Evolutionary conservation across 2,797 vertebrate species (phyloP), one percentile per base, ranked within the genome.

Genomic region (Anabas testudineus): DNA sequence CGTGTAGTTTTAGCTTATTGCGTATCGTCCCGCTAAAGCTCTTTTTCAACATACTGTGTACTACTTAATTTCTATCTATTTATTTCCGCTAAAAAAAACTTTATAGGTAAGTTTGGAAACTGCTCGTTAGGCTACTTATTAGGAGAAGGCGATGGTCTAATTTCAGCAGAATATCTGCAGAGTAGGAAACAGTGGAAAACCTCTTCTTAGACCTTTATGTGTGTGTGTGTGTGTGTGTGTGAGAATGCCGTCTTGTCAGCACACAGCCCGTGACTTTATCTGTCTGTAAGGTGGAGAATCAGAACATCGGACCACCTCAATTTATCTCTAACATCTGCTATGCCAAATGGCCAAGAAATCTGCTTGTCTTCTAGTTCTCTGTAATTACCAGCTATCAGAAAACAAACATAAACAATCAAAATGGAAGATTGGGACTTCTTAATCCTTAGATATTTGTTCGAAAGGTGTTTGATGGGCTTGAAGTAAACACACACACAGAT

Each of bases 231-330:
- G 15, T 41, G 39, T 4, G 16, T 42, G 39, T 69, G 28, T 56
- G 30, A 52, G 71, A 39, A 36, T 54, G 60, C 18, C 18, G 0
- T 67, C 34, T 52, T 71, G 62, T 56, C 8, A 9, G 53, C 70
- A 59, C 51, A 41, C 34, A 5, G 36, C 41, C 16, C 32, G 39
- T 59, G 58, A 65, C 71, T 65, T 42, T 57, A 63, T 67, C 61
- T 63, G 36, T 49, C 62, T 80, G 71, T 64, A 58, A 57, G 46
- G 56, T 54, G 57, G 42, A 32, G 47, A 67, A 76, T 73, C 73
- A 63, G 36, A 73, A 70, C 55, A 64, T 58, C 63, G 69, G 41
- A 69, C 21, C 39, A 24, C 32, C 78, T 74, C 18, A 70, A 79
- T 82, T 74, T 47, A 58, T 39, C 63, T 76, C 26, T 10, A 45